phyloP scores from a whole-genome alignment of 2,888 invertebrate genomes.

The Acheta domesticus region DNA sequence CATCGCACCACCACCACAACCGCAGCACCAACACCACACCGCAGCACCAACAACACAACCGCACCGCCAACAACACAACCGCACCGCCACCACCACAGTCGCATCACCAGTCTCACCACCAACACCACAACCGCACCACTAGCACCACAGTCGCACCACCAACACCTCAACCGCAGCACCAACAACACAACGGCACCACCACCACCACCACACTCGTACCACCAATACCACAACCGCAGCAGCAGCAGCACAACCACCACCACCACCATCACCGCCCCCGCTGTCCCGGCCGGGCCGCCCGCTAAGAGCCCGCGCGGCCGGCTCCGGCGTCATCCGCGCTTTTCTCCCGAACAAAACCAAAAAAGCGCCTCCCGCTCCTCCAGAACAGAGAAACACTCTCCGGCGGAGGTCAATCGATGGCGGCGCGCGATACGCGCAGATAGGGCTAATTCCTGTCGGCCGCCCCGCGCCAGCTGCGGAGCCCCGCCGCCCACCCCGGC shows the following conservation, averaged over 20 bases:
- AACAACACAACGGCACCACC: not conserved
- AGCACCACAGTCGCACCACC: not conserved
- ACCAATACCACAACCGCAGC: not conserved
- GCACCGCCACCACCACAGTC: not conserved
- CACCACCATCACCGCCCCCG: not conserved
- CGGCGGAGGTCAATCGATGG: not conserved
- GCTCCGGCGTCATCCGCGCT: not conserved
- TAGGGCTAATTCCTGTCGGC: conserved; percentile 1
- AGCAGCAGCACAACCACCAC: not conserved
- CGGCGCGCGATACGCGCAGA: not conserved
- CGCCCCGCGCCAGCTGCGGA: not conserved
- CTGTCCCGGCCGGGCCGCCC: not conserved
- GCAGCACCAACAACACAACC: not conserved
- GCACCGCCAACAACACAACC: not conserved
- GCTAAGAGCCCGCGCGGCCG: not conserved
- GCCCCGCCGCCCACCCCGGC: not conserved
- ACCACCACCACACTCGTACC: not conserved
- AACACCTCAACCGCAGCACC: not conserved
- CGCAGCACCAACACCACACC: not conserved
- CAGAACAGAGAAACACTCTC: conserved; percentile 18
- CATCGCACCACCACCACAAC: not conserved
- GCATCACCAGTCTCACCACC: not conserved
- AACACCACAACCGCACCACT: not conserved
- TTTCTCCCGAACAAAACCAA: not conserved
- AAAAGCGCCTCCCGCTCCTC: conserved; percentile 2